These are phyloP conservation scores for Platyrinchus mystaceus DNA, from an alignment of 2,797 vertebrate genomes.

Conservation along the genomic window DNA sequence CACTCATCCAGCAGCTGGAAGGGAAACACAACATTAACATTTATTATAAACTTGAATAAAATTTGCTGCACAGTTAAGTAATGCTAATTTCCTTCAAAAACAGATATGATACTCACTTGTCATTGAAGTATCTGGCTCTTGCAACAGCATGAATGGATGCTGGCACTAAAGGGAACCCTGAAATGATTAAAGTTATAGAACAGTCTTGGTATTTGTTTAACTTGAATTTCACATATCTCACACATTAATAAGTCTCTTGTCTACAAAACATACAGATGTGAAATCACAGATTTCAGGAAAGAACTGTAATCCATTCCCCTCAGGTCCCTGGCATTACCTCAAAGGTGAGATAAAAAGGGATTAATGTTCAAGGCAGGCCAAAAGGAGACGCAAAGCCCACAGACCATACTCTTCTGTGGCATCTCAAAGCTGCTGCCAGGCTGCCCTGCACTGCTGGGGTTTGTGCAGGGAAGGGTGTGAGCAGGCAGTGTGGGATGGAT, in stretches of 20 bases:
- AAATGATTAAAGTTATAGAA: constrained; percentile 34
- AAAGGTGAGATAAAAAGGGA: background rate
- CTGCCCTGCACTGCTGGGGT: background rate
- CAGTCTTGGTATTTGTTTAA: background rate
- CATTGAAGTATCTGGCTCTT: constrained; percentile 92
- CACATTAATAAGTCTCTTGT: background rate
- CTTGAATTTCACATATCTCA: background rate
- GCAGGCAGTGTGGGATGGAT: background rate
- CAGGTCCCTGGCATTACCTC: background rate
- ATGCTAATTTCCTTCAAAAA: background rate
- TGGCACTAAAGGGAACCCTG: constrained; percentile 94
- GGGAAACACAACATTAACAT: background rate
- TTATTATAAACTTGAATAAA: background rate
- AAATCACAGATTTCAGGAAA: background rate
- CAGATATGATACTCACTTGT: constrained; percentile 88
- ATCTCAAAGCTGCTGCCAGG: background rate
- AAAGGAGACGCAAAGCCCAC: background rate
- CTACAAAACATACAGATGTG: background rate
- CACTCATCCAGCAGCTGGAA: constrained; percentile 96
- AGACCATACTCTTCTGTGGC: background rate
- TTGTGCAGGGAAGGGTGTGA: background rate
- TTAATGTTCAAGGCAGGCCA: background rate
- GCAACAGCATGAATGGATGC: constrained; percentile 92
- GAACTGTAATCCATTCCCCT: background rate
- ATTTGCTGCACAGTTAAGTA: background rate